Percentiles rank a stretch among this genome's conserved stretches.
Conservation (phyloP, 1,140 invertebrate genomes). For the Drosophila melanica region DNA sequence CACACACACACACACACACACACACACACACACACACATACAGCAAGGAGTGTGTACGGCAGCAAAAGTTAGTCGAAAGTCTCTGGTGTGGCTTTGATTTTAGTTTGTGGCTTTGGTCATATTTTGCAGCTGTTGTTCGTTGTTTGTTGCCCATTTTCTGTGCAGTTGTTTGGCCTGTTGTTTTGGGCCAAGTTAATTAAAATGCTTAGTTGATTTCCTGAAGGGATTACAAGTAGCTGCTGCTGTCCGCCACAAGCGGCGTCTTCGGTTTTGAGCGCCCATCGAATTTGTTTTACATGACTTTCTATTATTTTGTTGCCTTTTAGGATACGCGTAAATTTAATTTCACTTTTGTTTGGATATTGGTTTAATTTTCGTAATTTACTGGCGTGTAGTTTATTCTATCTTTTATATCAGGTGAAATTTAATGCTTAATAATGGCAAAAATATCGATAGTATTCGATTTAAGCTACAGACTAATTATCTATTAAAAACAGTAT, state of each 20-base stretch:
- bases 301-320: slow-evolving; percentile 17
- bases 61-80: slow-evolving; percentile 30
- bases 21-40: neutral
- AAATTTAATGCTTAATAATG: no score
- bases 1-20: slow-evolving; percentile 43
- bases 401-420: no score
- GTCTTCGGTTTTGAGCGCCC: neutral
- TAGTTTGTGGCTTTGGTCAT: slow-evolving; percentile 71
- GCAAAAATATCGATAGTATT: no score
- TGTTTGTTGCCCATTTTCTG: slow-evolving; percentile 29
- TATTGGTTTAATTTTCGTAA: no score
- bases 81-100: slow-evolving; percentile 62
- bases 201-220: slow-evolving; percentile 78
- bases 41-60: neutral
- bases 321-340: neutral
- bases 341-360: neutral
- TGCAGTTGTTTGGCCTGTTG: slow-evolving; percentile 33
- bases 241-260: slow-evolving; percentile 6
- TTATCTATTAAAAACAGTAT: no score
- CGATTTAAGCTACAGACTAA: no score
- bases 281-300: slow-evolving; percentile 22
- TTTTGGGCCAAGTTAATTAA: slow-evolving; percentile 74
- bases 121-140: slow-evolving; percentile 62
- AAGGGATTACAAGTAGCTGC: slow-evolving; percentile 67
- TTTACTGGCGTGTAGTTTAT: no score